Base-by-base conservation (phyloP, 2,113 vertebrate species). In the Arvicanthis niloticus region DNA sequence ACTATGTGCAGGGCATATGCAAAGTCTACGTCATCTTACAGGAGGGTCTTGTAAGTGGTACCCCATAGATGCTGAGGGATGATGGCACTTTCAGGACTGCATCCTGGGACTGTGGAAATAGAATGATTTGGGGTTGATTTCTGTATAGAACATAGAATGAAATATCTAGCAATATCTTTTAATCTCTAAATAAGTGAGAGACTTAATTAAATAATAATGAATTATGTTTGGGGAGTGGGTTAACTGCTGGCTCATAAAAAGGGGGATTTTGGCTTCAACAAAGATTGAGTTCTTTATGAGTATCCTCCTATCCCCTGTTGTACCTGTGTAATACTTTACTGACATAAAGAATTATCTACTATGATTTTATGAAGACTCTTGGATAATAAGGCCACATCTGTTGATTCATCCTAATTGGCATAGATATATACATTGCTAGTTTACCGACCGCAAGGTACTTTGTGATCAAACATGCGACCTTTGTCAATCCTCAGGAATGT, bases 281-380 rank as follows among this genome's bases (percentile, higher is more conserved):
- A 60, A 53, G 37, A 87, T 89, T 60, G 60, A 29, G 34, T n/a
- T 94, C 37, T 85, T 91, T 48, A 37, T 9, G 10, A 29, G 5
- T 84, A 37, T 58, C 7, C 3, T 11, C 15, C 3, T 56, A 1
- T 19, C 67, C 42, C 3, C 51, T 81, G 7, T 84, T 68, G 13
- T 53, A n/a, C 26, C 6, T 13, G 1, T 37, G 1, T 13, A 65
- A 87, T 45, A 9, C 21, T 91, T 2, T 8, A 6, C 13, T 86
- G 70, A 82, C 31, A 26, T 31, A 4, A 80, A 51, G n/a, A 95
- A 51, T 72, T 68, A 94, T 45, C 56, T 88, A 2, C 37, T 62
- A 34, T 82, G 67, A 87, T 91, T 92, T 94, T 22, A 29, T 77
- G 58, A 88, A 89, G 65, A 92, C 34, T 72, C 40, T 94, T 58